phyloP scores from a whole-genome alignment of 2,113 vertebrate genomes.

The Odobenus rosmarus region DNA sequence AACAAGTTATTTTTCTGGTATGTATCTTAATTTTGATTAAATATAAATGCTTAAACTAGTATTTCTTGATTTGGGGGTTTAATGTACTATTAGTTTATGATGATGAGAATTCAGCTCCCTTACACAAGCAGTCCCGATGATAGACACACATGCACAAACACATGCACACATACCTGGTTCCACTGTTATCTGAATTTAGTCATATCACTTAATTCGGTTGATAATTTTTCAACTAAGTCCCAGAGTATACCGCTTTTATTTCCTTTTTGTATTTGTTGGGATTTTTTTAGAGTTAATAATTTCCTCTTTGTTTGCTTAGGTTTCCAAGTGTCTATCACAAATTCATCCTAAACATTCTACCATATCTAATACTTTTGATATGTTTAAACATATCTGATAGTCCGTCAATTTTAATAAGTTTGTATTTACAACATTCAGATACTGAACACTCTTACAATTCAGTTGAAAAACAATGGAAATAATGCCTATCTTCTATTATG shows the following conservation, averaged over 20 bases:
- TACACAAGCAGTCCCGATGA: background rate
- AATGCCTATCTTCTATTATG: background rate
- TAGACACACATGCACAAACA: background rate
- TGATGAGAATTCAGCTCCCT: background rate
- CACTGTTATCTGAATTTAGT: background rate
- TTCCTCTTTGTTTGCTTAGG: background rate
- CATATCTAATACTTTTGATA: background rate
- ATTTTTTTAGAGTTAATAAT: background rate
- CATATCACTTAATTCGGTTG: background rate
- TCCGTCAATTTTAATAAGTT: background rate
- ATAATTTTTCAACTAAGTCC: background rate
- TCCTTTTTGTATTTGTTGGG: background rate
- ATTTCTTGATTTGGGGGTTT: background rate
- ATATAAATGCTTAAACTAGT: background rate
- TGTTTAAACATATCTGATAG: background rate
- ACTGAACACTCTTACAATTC: background rate
- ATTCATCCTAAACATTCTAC: background rate
- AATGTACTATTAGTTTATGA: background rate
- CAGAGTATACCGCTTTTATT: background rate
- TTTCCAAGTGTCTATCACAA: background rate
- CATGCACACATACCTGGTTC: accelerated
- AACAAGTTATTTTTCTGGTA: background rate
- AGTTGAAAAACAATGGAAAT: background rate
- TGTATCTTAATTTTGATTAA: background rate
- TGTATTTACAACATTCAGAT: background rate